A percentile compares a stretch with the other conserved stretches of the same genome.
phyloP scores from a whole-genome alignment of 1,140 invertebrate genomes.

The Piezodorus guildinii region DNA sequence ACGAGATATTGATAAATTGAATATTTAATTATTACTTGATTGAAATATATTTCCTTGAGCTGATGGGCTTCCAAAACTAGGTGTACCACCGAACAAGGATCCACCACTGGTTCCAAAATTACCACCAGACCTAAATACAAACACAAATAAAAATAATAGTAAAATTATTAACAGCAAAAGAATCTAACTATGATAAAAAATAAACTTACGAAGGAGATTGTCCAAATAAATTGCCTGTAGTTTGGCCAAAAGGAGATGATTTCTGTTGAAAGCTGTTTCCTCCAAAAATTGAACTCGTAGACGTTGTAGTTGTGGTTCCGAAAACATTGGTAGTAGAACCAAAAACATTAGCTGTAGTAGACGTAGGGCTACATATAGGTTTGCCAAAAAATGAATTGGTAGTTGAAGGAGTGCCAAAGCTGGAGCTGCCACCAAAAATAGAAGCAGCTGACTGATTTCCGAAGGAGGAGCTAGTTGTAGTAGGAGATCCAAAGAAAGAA shows the following conservation, averaged over 20 bases:
- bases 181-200: neutral
- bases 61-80: neutral
- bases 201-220: constrained; percentile 17
- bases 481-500: constrained; percentile 17
- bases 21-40: neutral
- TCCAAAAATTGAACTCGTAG: neutral
- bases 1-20: no score
- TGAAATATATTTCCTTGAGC: constrained; percentile 19
- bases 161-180: neutral
- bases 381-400: constrained; percentile 7
- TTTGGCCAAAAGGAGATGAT: constrained; percentile 17
- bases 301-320: constrained; percentile 14
- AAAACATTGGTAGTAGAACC: constrained; percentile 20
- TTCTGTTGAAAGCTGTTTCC: constrained; percentile 1
- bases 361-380: constrained; percentile 8
- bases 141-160: neutral
- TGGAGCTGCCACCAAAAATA: constrained; percentile 29
- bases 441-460: constrained; percentile 22
- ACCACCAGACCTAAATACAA: constrained; percentile 8
- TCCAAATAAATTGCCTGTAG: constrained; percentile 18
- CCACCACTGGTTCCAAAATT: constrained; percentile 21
- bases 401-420: constrained; percentile 12
- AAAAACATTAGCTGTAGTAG: constrained; percentile 25
- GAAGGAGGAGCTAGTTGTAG: constrained; percentile 4
- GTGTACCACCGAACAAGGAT: constrained; percentile 14